These are phyloP conservation scores for Phyllostomus hastatus DNA, from an alignment of 2,113 vertebrate species.

Conservation along the genomic window DNA sequence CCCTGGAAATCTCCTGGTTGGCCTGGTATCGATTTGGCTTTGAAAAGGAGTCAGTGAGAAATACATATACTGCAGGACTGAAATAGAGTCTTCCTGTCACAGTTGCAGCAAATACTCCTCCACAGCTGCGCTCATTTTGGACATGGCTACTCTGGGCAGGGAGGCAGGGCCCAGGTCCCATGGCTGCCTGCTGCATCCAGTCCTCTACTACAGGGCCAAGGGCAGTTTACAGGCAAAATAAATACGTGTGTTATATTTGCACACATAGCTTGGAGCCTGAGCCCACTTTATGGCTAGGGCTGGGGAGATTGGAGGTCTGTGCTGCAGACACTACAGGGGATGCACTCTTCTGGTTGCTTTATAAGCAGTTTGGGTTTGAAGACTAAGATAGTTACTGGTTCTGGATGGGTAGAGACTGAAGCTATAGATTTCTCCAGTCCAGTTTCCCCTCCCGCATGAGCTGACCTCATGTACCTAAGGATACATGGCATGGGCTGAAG, in stretches of 20 bases:
- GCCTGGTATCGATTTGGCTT: constrained; percentile 48
- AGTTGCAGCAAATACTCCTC: background rate
- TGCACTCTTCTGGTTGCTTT: background rate
- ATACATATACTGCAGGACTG: background rate
- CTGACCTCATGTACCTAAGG: background rate
- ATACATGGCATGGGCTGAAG: too few species aligned
- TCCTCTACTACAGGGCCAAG: background rate
- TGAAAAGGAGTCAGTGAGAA: constrained; percentile 44
- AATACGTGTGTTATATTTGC: constrained; percentile 37
- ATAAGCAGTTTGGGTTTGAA: background rate
- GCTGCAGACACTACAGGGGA: background rate
- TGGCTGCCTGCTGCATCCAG: background rate
- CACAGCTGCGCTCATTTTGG: constrained; percentile 39
- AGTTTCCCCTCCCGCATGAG: background rate
- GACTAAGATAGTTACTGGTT: background rate
- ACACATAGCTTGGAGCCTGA: constrained; percentile 8
- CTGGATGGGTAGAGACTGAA: background rate
- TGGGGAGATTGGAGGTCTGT: background rate
- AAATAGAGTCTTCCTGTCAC: constrained; percentile 45
- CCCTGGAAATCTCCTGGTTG: constrained; percentile 39
- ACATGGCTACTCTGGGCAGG: background rate
- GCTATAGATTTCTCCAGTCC: background rate
- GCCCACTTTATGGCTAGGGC: background rate
- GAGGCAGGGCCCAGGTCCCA: background rate
- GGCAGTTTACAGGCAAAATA: background rate